Evolutionary conservation across 1,140 invertebrate species (phyloP), one percentile per base, ranked within the genome.

Genomic region (Spodoptera litura): DNA sequence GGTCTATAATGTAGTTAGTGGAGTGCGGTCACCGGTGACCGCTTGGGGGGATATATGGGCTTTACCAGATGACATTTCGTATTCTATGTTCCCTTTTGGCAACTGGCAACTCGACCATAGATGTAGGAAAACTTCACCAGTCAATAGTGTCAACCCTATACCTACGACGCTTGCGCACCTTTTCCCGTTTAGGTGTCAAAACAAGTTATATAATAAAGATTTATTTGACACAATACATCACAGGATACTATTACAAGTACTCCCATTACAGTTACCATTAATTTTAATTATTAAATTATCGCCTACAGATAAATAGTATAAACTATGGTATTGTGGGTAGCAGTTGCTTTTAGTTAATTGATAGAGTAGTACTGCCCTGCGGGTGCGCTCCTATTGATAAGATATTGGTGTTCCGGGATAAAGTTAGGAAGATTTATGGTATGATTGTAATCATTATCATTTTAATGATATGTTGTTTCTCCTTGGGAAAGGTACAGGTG

Each of bases 231-330:
- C 11, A 9, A 59, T 70, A 31, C 13, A 66, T 38, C 52, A n/a
- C 53, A 25, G 20, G 55, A 58, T 71, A 55, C 25, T n/a, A 15
- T 71, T 55, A 59, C 71, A 59, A 59, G 31, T 51, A 38, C 12
- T 27, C 31, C 25, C 31, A 62, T 38, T n/a, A 38, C 2, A 44
- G 15, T 13, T 3, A 62, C n/a, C 9, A 62, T 62, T 20, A 20
- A 20, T 20, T 20, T 38, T 62, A 62, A 62, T 62, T 31, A 62
- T 31, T 38, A 35, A 61, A 38, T 62, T 35, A 15, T n/a, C 35
- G 15, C 13, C 31, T 25, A 5, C 4, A 12, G 9, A 35, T 62
- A 35, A 62, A 38, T 38, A 15, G 59, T 35, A 15, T 62, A 38
- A 62, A 62, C 3, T 44, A 44, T n/a, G n/a, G 31, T 38, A 44